Percentiles rank a stretch among this genome's conserved stretches.
phyloP scores from a whole-genome alignment of 2,888 invertebrate genomes.

The Cyaniris semiargus region DNA sequence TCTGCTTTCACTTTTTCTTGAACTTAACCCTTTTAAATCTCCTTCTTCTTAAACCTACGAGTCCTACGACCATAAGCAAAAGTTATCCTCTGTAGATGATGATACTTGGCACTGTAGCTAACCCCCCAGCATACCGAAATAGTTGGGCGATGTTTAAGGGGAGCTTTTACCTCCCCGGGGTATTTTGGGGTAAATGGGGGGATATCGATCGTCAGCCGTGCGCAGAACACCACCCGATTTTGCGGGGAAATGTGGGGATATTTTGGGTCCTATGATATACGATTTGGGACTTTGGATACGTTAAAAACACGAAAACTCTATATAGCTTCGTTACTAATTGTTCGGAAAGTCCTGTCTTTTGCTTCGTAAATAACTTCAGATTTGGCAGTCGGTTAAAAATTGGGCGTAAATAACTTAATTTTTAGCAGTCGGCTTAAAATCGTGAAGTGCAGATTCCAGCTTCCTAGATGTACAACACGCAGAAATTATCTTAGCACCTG shows the following conservation, averaged over 20 bases:
- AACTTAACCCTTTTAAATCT: too few relatives aligned
- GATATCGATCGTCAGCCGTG: slow-evolving; percentile 11
- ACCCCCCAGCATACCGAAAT: not conserved
- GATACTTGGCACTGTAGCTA: not conserved
- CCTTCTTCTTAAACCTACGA: too few relatives aligned
- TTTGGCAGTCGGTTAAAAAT: too few relatives aligned
- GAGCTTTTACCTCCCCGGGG: slow-evolving; percentile 13
- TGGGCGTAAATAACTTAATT: too few relatives aligned
- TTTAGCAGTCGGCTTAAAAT: too few relatives aligned
- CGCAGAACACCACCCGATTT: slow-evolving; percentile 26
- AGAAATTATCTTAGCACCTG: too few relatives aligned
- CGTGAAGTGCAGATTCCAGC: too few relatives aligned
- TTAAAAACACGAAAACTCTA: not conserved
- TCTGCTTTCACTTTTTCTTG: too few relatives aligned
- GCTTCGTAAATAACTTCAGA: too few relatives aligned
- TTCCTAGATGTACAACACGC: too few relatives aligned
- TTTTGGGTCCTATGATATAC: not conserved
- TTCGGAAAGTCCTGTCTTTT: too few relatives aligned
- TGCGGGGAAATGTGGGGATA: not conserved
- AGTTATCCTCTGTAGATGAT: not conserved
- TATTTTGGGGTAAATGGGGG: slow-evolving; percentile 26
- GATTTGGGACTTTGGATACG: not conserved
- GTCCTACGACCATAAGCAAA: not conserved
- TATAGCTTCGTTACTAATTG: too few relatives aligned
- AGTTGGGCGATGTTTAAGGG: slow-evolving; percentile 19